Percentiles rank a stretch among this genome's conserved stretches.
These are phyloP conservation scores for Erpornis zantholeuca DNA, from an alignment of 2,113 vertebrate species.

Conservation along the genomic window DNA sequence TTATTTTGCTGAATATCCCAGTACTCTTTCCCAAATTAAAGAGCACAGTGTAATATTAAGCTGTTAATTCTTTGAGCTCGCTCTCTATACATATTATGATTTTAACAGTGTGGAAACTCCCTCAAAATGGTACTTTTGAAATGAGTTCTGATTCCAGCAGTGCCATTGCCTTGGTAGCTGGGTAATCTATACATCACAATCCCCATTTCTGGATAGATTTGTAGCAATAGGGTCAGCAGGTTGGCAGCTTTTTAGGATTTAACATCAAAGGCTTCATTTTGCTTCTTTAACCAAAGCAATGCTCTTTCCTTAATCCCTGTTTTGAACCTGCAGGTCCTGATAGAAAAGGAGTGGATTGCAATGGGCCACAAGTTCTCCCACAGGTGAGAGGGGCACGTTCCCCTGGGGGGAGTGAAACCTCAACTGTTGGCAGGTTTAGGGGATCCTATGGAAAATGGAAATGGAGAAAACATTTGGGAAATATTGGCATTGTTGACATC, in stretches of 20 bases:
- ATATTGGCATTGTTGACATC: background rate
- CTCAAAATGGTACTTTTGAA: background rate
- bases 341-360: slow-evolving; percentile 82
- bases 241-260: background rate
- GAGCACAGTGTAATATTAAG: background rate
- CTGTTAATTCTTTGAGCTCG: background rate
- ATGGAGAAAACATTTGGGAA: background rate
- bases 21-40: background rate
- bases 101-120: background rate
- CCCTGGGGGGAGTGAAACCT: background rate
- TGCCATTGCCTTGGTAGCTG: background rate
- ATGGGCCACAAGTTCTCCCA: slow-evolving; percentile 83
- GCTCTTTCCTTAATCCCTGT: background rate
- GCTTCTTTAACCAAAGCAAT: background rate
- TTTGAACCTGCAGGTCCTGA: slow-evolving; percentile 69
- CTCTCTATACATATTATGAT: background rate
- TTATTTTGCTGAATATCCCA: background rate
- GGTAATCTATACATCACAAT: background rate
- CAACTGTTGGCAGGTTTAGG: background rate
- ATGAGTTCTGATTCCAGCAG: background rate
- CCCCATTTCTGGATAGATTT: background rate
- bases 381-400: slow-evolving; percentile 59
- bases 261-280: background rate
- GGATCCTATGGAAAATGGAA: background rate
- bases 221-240: background rate